Evolutionary conservation across 2,888 invertebrate species (phyloP).

Genomic region (Nomada flava): DNA sequence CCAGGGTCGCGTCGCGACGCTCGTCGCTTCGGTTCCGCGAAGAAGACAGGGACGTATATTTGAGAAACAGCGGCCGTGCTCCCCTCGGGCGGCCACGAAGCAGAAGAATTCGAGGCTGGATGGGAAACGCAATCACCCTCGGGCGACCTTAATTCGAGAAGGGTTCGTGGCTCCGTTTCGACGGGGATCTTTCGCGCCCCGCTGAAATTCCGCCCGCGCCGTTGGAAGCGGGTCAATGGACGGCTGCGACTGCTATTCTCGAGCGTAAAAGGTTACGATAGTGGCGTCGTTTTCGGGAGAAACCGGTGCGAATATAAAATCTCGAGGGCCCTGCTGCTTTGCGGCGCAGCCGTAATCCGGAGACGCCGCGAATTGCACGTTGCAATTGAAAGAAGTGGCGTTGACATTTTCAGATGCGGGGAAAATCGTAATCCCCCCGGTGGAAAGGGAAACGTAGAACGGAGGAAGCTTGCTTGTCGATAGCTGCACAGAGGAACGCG

Average conservation of each 20-base stretch:
- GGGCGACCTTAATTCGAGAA: slow-evolving; percentile 33
- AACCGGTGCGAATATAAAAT: slow-evolving; percentile 43
- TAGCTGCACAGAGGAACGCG: neutral
- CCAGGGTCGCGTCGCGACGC: slow-evolving; percentile 12
- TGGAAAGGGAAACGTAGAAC: no score
- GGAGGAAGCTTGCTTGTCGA: neutral
- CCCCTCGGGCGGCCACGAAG: neutral
- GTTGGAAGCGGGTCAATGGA: slow-evolving; percentile 46
- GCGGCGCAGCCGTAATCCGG: slow-evolving; percentile 26
- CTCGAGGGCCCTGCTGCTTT: neutral
- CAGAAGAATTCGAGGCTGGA: neutral
- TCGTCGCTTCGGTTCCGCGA: neutral
- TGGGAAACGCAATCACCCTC: neutral
- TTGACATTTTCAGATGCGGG: slow-evolving; percentile 14
- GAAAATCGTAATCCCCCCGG: slow-evolving; percentile 11
- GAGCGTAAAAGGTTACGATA: slow-evolving; percentile 53
- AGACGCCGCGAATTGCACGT: slow-evolving; percentile 7
- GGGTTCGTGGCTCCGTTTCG: slow-evolving; percentile 30
- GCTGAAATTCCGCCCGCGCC: slow-evolving; percentile 4
- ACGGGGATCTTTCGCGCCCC: slow-evolving; percentile 7
- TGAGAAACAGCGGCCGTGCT: slow-evolving; percentile 35
- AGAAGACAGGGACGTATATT: slow-evolving; percentile 42
- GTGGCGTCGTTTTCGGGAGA: slow-evolving; percentile 37
- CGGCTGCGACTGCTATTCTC: slow-evolving; percentile 39
- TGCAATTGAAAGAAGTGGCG: slow-evolving; percentile 47